Percentiles rank a stretch among this genome's conserved stretches.
These are phyloP conservation scores for Sinhomidia bicolor DNA, from an alignment of 2,888 invertebrate species.

Conservation along the genomic window DNA sequence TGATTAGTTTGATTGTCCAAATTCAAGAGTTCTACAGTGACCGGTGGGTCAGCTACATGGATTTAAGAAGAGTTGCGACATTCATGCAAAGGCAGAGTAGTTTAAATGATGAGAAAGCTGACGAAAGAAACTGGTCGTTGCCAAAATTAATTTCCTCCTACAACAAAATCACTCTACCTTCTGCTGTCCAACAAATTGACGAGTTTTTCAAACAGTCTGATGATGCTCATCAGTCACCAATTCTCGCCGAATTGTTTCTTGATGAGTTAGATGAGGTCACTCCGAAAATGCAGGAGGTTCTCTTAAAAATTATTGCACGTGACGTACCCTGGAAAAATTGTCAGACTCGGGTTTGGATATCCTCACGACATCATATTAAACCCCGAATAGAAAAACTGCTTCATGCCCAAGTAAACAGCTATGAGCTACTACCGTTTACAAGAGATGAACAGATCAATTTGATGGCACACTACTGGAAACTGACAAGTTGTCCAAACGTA, in stretches of 20 bases:
- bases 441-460: constrained; percentile 41
- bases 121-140: constrained; percentile 6
- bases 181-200: background rate
- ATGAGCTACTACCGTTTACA: constrained; percentile 11
- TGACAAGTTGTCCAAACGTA: background rate
- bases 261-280: constrained; percentile 24
- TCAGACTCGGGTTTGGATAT: constrained; percentile 28
- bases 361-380: constrained; percentile 36
- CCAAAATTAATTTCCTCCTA: background rate
- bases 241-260: constrained; percentile 6
- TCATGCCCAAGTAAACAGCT: background rate
- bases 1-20: constrained; percentile 36
- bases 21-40: background rate
- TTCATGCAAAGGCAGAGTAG: background rate
- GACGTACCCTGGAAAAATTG: background rate
- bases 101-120: background rate
- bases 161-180: constrained; percentile 4
- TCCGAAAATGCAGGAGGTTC: background rate
- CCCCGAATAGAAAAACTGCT: background rate
- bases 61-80: constrained; percentile 14
- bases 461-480: constrained; percentile 42
- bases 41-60: constrained; percentile 44
- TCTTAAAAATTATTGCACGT: background rate
- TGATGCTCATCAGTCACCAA: background rate
- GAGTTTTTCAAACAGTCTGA: background rate